Conservation (phyloP, 2,888 invertebrate genomes). For the Chrysomela aeneicollis region DNA sequence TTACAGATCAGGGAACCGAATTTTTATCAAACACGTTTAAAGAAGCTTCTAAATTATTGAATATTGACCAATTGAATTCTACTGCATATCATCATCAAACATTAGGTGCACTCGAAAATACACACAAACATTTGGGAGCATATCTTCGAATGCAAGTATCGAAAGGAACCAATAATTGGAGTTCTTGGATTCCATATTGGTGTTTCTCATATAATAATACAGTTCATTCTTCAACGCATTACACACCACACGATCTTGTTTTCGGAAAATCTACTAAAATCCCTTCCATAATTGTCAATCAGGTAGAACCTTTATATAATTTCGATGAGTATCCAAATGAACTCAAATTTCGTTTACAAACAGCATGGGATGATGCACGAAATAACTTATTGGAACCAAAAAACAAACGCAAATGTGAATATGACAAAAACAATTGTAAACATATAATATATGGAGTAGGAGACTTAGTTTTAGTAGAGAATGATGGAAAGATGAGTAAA, state of each 20-base stretch:
- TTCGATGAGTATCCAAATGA: conserved; percentile 31
- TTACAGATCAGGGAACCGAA: conserved; percentile 32
- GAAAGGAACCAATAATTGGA: conserved; percentile 16
- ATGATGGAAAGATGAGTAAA: conserved; percentile 5
- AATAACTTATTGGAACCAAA: conserved; percentile 29
- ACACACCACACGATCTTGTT: conserved; percentile 18
- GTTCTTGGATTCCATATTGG: conserved; percentile 25
- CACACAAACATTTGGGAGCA: conserved; percentile 31
- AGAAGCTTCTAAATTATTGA: conserved; percentile 31
- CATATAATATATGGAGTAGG: background rate
- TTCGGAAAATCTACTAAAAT: conserved; percentile 18
- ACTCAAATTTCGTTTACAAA: conserved; percentile 27
- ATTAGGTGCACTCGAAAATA: conserved; percentile 32
- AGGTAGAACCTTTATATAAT: conserved; percentile 25
- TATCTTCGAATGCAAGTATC: conserved; percentile 31
- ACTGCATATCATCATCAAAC: conserved; percentile 31
- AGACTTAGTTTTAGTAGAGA: background rate
- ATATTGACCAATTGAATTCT: conserved; percentile 28
- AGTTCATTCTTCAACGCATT: conserved; percentile 20
- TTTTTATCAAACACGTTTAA: conserved; percentile 15
- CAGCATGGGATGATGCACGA: conserved; percentile 25
- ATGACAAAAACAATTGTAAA: conserved; percentile 1
- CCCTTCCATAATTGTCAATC: conserved; percentile 14
- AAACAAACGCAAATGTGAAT: conserved; percentile 17
- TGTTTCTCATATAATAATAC: conserved; percentile 27